Base-by-base conservation (phyloP, 2,888 invertebrate species). In the Drosophila buzzatii region DNA sequence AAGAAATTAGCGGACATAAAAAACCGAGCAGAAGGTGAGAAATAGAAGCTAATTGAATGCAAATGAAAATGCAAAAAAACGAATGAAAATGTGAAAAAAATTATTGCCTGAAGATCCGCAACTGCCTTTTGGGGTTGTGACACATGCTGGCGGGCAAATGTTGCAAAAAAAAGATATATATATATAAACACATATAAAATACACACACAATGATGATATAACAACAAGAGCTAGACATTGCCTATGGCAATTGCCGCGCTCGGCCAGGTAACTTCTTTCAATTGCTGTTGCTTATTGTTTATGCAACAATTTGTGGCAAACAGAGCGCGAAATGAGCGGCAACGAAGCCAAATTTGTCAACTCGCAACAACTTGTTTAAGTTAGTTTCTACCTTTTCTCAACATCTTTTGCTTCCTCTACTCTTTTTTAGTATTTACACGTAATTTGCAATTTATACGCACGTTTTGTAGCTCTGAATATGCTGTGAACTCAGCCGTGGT, bases 301-400 rank as follows among this genome's bases (percentile, higher is more conserved):
- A 81, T 85, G 77, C 88, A 85, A 83, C 83, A 87, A 85, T 82
- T 89, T 81, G 79, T 33, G 56, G 72, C 79, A 87, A 89, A 85
- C 85, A 89, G 88, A 89, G 90, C 89, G 82, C 80, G 81, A 81
- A 89, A 85, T 81, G 58, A 79, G 87, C 89, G 81, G 71, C 83
- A 83, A 78, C 78, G 51, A 61, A 66, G 70, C 66, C 57, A 68
- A 70, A 75, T 75, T 88, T 84, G 84, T 88, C 88, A 84, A 84
- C 83, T 69, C 51, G 59, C 51, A 56, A 57, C 65, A 70, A 81
- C 71, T 76, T 79, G 63, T 59, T 79, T 68, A 59, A 66, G 49
- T 58, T 53, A 55, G 55, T 41, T 55, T 55, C 41, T 55, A 27
- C 18, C 12, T 27, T 6, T 12, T 1, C 41, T 35, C 9, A 41